phyloP scores from a whole-genome alignment of 1,140 invertebrate species.

The Drosophila albomicans region DNA sequence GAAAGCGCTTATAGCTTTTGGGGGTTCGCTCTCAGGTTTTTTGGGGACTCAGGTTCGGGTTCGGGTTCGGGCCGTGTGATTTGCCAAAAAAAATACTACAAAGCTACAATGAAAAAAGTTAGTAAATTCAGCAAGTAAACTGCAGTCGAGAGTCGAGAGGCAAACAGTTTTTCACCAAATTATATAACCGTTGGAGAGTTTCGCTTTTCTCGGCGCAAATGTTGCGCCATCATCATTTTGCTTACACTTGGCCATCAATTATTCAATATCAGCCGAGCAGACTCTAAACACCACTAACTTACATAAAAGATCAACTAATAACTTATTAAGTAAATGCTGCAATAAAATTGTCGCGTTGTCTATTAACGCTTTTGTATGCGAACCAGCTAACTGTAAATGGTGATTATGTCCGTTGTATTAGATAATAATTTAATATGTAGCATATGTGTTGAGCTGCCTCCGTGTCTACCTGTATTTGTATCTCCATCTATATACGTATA shows the following conservation, averaged over 20 bases:
- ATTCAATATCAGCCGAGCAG: slow-evolving; percentile 61
- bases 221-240: slow-evolving; percentile 62
- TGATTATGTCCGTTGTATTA: slow-evolving; percentile 64
- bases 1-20: slow-evolving; percentile 60
- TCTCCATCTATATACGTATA: slow-evolving; percentile 21
- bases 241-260: slow-evolving; percentile 72
- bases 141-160: slow-evolving; percentile 54
- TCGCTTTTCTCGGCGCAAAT: slow-evolving; percentile 29
- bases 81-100: slow-evolving; percentile 30
- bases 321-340: slow-evolving; percentile 75
- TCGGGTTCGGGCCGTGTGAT: slow-evolving; percentile 36
- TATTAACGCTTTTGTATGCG: slow-evolving; percentile 52
- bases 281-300: slow-evolving; percentile 50
- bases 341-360: slow-evolving; percentile 62
- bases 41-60: not conserved
- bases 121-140: slow-evolving; percentile 53
- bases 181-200: slow-evolving; percentile 59
- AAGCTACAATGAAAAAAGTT: not conserved
- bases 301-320: slow-evolving; percentile 72
- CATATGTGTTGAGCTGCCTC: slow-evolving; percentile 30
- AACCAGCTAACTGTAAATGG: slow-evolving; percentile 43
- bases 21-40: slow-evolving; percentile 12
- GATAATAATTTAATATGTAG: slow-evolving; percentile 69
- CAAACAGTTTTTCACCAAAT: slow-evolving; percentile 69
- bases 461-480: slow-evolving; percentile 41